Evolutionary conservation across 2,113 vertebrate genomes (phyloP).

Genomic region (Coregonus clupeaformis): DNA sequence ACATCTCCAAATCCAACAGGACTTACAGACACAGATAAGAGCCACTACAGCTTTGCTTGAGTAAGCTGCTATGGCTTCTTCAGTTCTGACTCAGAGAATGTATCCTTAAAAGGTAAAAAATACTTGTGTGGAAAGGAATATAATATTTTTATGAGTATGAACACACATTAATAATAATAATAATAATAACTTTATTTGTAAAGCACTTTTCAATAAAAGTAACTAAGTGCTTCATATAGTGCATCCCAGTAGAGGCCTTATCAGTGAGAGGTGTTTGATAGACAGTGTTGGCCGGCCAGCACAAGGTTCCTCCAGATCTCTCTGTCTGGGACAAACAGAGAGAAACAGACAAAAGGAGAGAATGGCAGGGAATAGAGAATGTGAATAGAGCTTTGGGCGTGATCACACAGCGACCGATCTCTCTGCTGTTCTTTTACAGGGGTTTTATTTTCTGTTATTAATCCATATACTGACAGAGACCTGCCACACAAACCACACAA

Average conservation of each 20-base stretch:
- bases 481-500: background rate
- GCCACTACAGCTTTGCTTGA: background rate
- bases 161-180: too few species aligned
- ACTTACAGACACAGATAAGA: constrained; percentile 46
- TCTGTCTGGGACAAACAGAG: constrained; percentile 36
- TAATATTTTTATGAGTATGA: too few species aligned
- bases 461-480: background rate
- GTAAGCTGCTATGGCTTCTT: constrained; percentile 19
- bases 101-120: constrained; percentile 9
- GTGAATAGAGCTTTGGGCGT: constrained; percentile 11
- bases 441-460: constrained; percentile 19
- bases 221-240: constrained; percentile 8
- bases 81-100: constrained; percentile 8
- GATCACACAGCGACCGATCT: constrained; percentile 17
- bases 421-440: constrained; percentile 21
- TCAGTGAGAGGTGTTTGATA: constrained; percentile 50
- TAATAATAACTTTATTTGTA: too few species aligned
- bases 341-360: background rate
- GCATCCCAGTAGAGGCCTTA: constrained; percentile 46
- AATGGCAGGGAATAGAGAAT: background rate
- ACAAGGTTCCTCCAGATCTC: constrained; percentile 44
- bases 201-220: constrained; percentile 1
- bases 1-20: constrained; percentile 38
- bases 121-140: too few species aligned
- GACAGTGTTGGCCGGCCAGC: constrained; percentile 1